Evolutionary conservation across 2,113 vertebrate species (phyloP).

Genomic region (Hippocampus zosterae): DNA sequence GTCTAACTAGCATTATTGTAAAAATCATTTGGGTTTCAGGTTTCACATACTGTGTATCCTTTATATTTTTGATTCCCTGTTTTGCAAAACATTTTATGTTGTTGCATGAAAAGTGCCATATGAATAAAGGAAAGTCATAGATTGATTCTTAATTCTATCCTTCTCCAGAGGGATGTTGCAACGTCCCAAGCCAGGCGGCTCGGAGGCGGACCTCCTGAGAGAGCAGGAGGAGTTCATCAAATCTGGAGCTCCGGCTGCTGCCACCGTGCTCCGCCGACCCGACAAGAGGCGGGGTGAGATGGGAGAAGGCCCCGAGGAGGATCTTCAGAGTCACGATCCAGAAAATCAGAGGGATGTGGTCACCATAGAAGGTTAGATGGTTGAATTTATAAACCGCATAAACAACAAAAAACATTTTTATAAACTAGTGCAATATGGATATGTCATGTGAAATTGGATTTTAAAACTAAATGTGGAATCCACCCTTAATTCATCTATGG

Average conservation of each 20-base stretch:
- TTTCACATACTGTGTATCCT: neutral
- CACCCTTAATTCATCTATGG: too few species aligned
- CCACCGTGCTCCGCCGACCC: constrained; percentile 79
- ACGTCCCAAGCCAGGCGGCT: constrained; percentile 87
- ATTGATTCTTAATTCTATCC: neutral
- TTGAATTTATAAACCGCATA: neutral
- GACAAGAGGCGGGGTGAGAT: constrained; percentile 78
- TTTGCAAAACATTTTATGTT: neutral
- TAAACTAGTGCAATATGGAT: neutral
- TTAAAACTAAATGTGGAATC: too few species aligned
- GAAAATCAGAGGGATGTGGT: constrained; percentile 79
- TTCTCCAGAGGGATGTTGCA: constrained; percentile 76
- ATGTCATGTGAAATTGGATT: neutral
- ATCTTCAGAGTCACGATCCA: neutral
- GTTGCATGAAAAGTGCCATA: neutral
- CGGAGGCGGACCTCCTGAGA: constrained; percentile 83
- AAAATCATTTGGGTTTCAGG: too few species aligned
- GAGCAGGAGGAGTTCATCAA: constrained; percentile 86
- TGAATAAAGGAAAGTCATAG: neutral
- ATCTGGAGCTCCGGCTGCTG: constrained; percentile 74
- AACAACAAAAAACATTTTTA: neutral
- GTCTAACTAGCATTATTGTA: too few species aligned
- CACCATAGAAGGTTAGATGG: constrained; percentile 74
- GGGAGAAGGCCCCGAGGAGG: constrained; percentile 28
- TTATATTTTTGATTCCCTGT: neutral